Conservation (phyloP, 2,113 vertebrate genomes). For the Corythornis madagascariensis region DNA sequence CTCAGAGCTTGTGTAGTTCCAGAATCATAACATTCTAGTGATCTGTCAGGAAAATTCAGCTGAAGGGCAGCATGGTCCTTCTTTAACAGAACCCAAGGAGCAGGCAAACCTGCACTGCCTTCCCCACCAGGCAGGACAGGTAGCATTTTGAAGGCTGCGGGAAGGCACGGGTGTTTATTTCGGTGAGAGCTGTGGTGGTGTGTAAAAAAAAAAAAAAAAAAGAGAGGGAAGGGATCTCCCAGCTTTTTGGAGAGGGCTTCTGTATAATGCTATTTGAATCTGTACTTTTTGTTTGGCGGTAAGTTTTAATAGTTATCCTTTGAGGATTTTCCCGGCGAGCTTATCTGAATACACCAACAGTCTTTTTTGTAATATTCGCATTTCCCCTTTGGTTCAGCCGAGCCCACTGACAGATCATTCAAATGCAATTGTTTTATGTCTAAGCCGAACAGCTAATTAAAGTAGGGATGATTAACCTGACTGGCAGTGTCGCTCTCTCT, state of each 20-base stretch:
- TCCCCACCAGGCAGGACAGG: neutral
- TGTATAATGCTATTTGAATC: conserved; percentile 69
- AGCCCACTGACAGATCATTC: conserved; percentile 89
- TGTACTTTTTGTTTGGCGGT: conserved; percentile 81
- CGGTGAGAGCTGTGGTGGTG: neutral
- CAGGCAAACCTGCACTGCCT: neutral
- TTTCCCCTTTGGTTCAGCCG: conserved; percentile 86
- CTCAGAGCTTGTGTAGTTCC: neutral
- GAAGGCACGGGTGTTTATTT: conserved; percentile 29
- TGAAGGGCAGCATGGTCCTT: neutral
- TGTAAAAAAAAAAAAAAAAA: neutral
- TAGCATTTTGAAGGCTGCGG: neutral
- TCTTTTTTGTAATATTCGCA: conserved; percentile 84
- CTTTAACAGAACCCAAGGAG: neutral
- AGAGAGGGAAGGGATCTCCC: conserved; percentile 41
- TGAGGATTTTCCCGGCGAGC: conserved; percentile 80
- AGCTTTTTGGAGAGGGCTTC: conserved; percentile 65
- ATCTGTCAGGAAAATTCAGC: neutral
- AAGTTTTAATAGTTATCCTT: conserved; percentile 84
- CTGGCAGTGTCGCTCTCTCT: conserved; percentile 83
- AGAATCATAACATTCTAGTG: neutral
- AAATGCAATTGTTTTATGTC: conserved; percentile 91
- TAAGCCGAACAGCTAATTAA: conserved; percentile 93
- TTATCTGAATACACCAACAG: conserved; percentile 85
- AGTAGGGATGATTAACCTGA: conserved; percentile 95